These are phyloP conservation scores for Calonectris borealis DNA, from an alignment of 2,113 vertebrate genomes.

Conservation along the genomic window DNA sequence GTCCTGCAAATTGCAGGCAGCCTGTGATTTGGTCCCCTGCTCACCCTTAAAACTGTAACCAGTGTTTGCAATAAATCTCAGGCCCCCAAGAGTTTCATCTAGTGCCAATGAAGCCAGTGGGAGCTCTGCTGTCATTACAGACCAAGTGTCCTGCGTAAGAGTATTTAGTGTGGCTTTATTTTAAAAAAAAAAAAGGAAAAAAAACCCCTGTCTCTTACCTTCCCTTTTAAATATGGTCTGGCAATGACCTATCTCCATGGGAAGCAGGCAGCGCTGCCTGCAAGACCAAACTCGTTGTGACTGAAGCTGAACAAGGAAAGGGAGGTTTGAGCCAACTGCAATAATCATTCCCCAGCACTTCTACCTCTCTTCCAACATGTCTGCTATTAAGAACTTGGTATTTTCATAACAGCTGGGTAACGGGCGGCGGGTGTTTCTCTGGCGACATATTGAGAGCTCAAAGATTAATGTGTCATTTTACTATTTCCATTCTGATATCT, in stretches of 20 bases:
- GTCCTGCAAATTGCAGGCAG: background rate
- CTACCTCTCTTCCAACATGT: background rate
- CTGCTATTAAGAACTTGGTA: background rate
- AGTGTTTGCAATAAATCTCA: background rate
- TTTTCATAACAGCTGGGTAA: slow-evolving; percentile 28
- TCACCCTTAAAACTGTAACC: background rate
- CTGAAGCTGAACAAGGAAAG: background rate
- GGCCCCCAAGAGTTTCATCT: background rate
- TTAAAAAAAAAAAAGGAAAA: too few species aligned
- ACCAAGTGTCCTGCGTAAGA: background rate
- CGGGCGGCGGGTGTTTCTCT: background rate
- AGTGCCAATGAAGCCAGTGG: background rate
- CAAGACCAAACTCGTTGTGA: background rate
- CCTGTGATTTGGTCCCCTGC: rapidly evolving
- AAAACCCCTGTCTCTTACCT: background rate
- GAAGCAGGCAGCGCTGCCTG: background rate
- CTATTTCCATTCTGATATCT: slow-evolving; percentile 32
- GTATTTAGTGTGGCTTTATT: background rate
- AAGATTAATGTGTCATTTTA: slow-evolving; percentile 38
- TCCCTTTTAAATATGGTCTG: background rate
- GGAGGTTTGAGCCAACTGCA: background rate
- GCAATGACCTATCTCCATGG: background rate
- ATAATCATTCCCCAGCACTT: background rate
- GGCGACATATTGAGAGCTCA: background rate
- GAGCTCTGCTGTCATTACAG: background rate